Evolutionary conservation across 2,888 invertebrate species (phyloP).

Genomic region (Acronicta psi): DNA sequence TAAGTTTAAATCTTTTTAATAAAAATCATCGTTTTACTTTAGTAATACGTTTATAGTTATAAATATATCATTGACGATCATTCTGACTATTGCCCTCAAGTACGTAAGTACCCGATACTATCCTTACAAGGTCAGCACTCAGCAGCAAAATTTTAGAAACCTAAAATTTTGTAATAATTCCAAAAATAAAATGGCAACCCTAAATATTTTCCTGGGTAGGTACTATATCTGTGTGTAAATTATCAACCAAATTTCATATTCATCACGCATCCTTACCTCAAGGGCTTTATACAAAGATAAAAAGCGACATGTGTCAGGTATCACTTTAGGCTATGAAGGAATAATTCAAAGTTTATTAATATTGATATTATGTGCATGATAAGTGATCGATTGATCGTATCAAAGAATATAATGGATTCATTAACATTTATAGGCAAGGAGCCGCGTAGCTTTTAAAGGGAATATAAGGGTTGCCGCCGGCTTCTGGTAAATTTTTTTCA

Average conservation of each 20-base stretch:
- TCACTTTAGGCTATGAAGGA: conserved; percentile 17
- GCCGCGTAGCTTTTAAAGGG: background rate
- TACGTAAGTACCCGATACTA: too few relatives aligned
- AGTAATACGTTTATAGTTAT: too few relatives aligned
- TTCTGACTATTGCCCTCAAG: too few relatives aligned
- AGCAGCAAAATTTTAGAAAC: too few relatives aligned
- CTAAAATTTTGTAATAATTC: too few relatives aligned
- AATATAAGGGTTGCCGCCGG: background rate
- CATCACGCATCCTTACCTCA: conserved; percentile 10
- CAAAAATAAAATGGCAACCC: background rate
- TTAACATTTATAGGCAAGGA: conserved; percentile 10
- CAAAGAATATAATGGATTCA: conserved; percentile 23
- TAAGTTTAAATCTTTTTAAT: too few relatives aligned
- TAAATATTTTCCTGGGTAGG: background rate
- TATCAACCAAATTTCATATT: conserved; percentile 1
- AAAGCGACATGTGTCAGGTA: conserved; percentile 13
- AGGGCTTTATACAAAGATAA: conserved; percentile 8
- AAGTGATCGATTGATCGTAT: conserved; percentile 27
- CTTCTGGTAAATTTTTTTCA: background rate
- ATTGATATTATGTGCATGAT: conserved; percentile 16
- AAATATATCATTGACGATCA: too few relatives aligned
- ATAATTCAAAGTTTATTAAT: conserved; percentile 35
- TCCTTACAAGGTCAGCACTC: too few relatives aligned
- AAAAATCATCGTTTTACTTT: too few relatives aligned
- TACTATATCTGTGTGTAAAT: background rate